Conservation (phyloP, 2,797 vertebrate genomes). For the Limosa lapponica region DNA sequence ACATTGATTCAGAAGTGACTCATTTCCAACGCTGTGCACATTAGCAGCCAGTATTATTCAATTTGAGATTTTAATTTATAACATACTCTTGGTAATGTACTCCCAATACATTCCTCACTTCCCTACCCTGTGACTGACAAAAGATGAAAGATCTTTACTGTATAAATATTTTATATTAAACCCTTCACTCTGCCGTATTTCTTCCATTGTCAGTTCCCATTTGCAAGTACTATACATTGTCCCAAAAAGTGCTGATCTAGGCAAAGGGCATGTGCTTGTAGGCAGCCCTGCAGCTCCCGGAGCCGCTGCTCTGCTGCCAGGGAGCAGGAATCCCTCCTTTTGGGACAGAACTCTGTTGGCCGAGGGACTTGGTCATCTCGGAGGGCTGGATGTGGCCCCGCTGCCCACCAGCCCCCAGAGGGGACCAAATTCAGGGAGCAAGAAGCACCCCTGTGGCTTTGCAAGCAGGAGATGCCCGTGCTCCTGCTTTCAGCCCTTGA, state of each 20-base stretch:
- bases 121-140: constrained; percentile 79
- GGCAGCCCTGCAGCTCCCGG: background rate
- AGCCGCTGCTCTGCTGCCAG: background rate
- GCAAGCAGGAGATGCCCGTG: background rate
- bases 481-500: background rate
- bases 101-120: constrained; percentile 80
- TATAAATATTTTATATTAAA: constrained; percentile 85
- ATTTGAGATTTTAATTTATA: constrained; percentile 84
- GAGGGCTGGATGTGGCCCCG: background rate
- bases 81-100: constrained; percentile 82
- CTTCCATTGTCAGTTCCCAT: constrained; percentile 78
- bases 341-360: background rate
- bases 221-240: constrained; percentile 76
- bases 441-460: rapidly evolving
- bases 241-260: constrained; percentile 65
- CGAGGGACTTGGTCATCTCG: rapidly evolving
- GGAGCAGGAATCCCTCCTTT: background rate
- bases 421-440: background rate
- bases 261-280: constrained; percentile 10
- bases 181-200: constrained; percentile 78
- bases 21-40: constrained; percentile 78
- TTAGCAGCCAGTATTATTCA: constrained; percentile 82
- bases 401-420: background rate
- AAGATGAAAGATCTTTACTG: constrained; percentile 82
- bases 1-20: constrained; percentile 77